A percentile compares a stretch with the other conserved stretches of the same genome.
Evolutionary conservation across 2,113 vertebrate species (phyloP).

Genomic region (Eurystomus gularis): DNA sequence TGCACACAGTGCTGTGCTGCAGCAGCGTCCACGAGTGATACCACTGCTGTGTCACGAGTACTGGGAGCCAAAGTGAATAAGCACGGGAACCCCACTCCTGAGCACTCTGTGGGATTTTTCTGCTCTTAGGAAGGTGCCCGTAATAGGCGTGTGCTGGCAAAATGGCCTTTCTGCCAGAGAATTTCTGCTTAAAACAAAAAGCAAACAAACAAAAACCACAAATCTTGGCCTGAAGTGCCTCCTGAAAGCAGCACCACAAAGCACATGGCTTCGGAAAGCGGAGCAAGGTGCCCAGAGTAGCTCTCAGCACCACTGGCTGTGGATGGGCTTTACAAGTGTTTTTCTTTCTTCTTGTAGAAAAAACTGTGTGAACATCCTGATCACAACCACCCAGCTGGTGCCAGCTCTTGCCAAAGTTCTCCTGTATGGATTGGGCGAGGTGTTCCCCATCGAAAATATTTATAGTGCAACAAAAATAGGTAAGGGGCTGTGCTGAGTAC

Average conservation of each 20-base stretch:
- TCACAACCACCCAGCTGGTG: conserved; percentile 97
- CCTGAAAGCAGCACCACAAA: not conserved
- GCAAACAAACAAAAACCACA: not conserved
- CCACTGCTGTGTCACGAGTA: not conserved
- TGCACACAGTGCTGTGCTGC: not conserved
- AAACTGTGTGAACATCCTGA: conserved; percentile 94
- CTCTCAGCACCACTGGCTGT: not conserved
- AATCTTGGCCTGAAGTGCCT: not conserved
- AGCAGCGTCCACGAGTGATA: not conserved
- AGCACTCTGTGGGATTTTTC: not conserved
- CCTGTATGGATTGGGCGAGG: conserved; percentile 92
- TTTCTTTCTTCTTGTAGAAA: conserved; percentile 78
- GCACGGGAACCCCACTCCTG: not conserved
- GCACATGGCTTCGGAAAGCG: not conserved
- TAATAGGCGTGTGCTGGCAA: not conserved
- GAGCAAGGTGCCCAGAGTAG: not conserved
- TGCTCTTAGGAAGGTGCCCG: not conserved
- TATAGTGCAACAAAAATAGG: conserved; percentile 99
- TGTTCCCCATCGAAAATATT: conserved; percentile 98
- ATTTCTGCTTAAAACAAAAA: not conserved
- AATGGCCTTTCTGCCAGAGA: not conserved
- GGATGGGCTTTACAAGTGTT: not conserved
- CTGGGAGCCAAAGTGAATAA: not conserved
- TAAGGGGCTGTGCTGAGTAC: conserved; percentile 44
- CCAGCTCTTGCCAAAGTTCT: conserved; percentile 97